Base-by-base conservation (phyloP, 2,888 invertebrate species). In the Chironomus riparius region DNA sequence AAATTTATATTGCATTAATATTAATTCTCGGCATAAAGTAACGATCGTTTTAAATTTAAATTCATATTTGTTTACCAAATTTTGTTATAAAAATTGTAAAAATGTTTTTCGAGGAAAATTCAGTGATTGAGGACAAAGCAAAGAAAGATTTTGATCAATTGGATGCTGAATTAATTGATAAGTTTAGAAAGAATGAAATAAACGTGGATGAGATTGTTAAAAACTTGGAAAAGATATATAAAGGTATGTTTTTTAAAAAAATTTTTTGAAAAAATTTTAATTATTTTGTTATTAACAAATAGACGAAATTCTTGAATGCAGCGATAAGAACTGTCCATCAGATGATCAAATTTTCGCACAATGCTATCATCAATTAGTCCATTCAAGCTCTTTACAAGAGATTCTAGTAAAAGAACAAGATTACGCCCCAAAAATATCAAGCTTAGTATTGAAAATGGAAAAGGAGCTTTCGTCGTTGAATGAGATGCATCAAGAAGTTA, bases 351-450 rank as follows among this genome's bases (percentile, higher is more conserved):
- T 85, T 24, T 84, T 85, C 78, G 87, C 87, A 0, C 87, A 87
- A 79, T 87, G 87, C 47, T 87, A 87, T 77, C 84, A 85, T 78
- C 80, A 83, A 80, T 80, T 90, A 70, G 92, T 94, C 2, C 94
- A 94, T 82, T 95, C 95, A 0, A 92, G 93, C 0, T 94, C 94
- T 0, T 84, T 97, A 24, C 94, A 95, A 81, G 92, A 93, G 0
- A 92, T 97, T 81, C 86, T 97, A 21, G 92, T 93, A 80, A 89
- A 94, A 48, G 97, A 97, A 83, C 92, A 94, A 80, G 89, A 91
- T 13, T 94, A 94, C 83, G 94, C 96, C 0, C 88, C 91, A 80
- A 90, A 91, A 56, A 91, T 95, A 18, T 87, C 90, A 75, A 89
- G 90, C 80, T 89, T 92, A 80, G 87, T 90, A 68, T 86, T 89